phyloP scores from a whole-genome alignment of 2,888 invertebrate genomes.

The Arrhopalites spinosus region DNA sequence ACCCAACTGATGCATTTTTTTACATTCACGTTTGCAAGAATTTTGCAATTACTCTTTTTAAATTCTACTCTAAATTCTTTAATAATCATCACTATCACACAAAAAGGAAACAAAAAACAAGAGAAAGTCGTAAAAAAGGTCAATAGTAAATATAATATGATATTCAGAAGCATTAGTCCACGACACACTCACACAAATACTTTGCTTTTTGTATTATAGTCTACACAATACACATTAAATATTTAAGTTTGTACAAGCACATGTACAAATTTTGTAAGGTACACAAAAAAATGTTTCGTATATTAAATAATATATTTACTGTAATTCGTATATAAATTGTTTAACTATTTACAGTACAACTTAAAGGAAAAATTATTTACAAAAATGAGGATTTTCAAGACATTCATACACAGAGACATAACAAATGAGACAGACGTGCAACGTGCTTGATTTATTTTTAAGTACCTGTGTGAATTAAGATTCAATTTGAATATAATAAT shows the following conservation, averaged over 20 bases:
- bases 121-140: neutral
- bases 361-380: slow-evolving; percentile 3
- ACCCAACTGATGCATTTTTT: no score
- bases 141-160: no score
- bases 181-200: no score
- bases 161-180: no score
- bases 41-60: no score
- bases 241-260: slow-evolving; percentile 28
- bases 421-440: no score
- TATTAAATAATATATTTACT: neutral
- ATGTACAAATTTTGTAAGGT: slow-evolving; percentile 22
- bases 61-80: no score
- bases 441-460: no score
- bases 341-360: neutral
- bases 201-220: neutral
- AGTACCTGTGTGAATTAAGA: no score
- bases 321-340: neutral
- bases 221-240: neutral
- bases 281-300: slow-evolving; percentile 7
- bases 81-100: slow-evolving; percentile 14
- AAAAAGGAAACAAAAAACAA: slow-evolving; percentile 2
- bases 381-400: slow-evolving; percentile 19
- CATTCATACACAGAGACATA: slow-evolving; percentile 13
- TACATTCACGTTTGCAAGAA: no score
- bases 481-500: no score